phyloP scores from a whole-genome alignment of 1,140 invertebrate genomes.

The Drosophila kohkoa region DNA sequence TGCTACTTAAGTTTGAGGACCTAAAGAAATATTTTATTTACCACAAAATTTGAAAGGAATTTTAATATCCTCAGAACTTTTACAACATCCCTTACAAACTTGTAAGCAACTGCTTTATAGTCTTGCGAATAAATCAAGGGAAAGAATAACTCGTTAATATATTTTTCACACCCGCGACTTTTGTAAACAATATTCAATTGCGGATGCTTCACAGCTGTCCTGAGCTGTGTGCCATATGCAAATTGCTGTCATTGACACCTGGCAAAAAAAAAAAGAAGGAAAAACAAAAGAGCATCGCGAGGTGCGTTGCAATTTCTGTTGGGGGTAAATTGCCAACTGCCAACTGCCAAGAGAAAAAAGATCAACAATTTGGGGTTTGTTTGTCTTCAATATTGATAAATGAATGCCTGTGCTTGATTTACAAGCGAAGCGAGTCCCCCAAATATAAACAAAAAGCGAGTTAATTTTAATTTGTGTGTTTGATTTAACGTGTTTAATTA shows the following conservation, averaged over 20 bases:
- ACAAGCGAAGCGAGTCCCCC: neutral
- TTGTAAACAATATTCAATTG: neutral
- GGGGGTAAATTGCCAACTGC: neutral
- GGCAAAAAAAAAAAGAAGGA: conserved; percentile 1
- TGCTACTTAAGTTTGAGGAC: too few relatives aligned
- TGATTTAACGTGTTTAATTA: conserved; percentile 29
- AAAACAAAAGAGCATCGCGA: conserved; percentile 1
- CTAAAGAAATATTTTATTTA: too few relatives aligned
- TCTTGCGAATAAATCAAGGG: neutral
- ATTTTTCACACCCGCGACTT: neutral
- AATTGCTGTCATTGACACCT: conserved; percentile 28
- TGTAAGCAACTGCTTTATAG: neutral
- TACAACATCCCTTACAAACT: too few relatives aligned
- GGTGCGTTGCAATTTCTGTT: neutral
- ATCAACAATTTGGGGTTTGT: conserved; percentile 33
- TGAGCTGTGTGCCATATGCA: conserved; percentile 6
- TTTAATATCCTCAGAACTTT: too few relatives aligned
- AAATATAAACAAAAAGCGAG: conserved; percentile 19
- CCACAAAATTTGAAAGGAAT: too few relatives aligned
- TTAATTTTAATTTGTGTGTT: conserved; percentile 17
- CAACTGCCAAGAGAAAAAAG: neutral
- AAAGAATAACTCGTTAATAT: neutral
- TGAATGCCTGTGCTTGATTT: conserved; percentile 22
- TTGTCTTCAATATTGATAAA: conserved; percentile 43
- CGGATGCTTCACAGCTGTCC: conserved; percentile 2